A percentile compares a stretch with the other conserved stretches of the same genome.
These are phyloP conservation scores for Actenoides lindsayi DNA, from an alignment of 2,113 vertebrate species.

Conservation along the genomic window DNA sequence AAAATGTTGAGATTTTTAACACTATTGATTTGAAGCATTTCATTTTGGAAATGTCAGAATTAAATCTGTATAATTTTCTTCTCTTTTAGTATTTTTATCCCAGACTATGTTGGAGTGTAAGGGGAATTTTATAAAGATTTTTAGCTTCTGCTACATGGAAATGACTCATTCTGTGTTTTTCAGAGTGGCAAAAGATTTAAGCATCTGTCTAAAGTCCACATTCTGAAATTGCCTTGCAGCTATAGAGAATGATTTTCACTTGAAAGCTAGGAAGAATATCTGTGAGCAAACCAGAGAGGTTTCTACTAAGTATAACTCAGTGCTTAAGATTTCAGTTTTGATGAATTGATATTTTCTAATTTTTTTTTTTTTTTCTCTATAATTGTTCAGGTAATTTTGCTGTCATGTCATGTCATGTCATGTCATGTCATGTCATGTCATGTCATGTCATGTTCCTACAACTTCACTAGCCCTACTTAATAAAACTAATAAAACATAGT, in stretches of 20 bases:
- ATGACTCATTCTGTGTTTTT: constrained; percentile 22
- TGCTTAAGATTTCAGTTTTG: not conserved
- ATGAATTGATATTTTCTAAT: not conserved
- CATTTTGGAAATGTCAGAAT: constrained; percentile 3
- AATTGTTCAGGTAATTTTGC: not conserved
- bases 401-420: not conserved
- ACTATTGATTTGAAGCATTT: not conserved
- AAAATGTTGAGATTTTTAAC: not conserved
- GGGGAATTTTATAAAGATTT: constrained; percentile 1
- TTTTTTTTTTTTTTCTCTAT: not conserved
- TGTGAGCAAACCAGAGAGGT: not conserved
- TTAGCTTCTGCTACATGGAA: not conserved
- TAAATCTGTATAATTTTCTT: not conserved
- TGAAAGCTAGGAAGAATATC: not conserved
- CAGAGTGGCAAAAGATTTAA: not conserved
- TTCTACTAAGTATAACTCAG: not conserved
- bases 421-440: not conserved
- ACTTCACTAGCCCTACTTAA: not conserved
- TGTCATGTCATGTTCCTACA: not conserved
- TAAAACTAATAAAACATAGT: not conserved
- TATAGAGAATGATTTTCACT: not conserved
- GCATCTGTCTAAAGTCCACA: not conserved
- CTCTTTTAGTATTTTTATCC: constrained; percentile 5
- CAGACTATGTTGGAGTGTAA: not conserved
- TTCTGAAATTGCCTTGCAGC: not conserved